Base-by-base conservation (phyloP, 2,888 invertebrate species). In the Stegophylla sp. region DNA sequence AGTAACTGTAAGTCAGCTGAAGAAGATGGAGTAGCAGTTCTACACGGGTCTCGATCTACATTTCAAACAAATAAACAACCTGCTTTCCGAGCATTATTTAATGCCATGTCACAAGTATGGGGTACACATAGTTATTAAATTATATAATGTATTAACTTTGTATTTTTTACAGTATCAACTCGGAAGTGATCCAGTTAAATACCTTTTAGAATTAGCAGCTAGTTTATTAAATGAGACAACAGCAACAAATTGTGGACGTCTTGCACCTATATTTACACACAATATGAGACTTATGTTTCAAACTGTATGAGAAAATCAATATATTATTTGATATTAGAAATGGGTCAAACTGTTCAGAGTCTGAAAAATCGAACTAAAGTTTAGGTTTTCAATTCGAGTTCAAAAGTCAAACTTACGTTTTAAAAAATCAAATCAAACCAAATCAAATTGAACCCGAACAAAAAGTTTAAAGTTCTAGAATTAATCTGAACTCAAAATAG, bases 41-140 rank as follows among this genome's bases (percentile, higher is more conserved):
- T 97, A 67, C 98, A 98, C 86, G 97, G 96, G 53, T 96, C 94
- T 84, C 89, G 97, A 74, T 91, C 92, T 4, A 93, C 93, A 74
- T 97, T 96, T 87, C 94, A 95, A 86, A 91, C 91, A 0, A 89
- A 92, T 83, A 95, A 94, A 86, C 95, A 96, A 85, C 94, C 95
- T 0, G 91, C 93, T 0, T 97, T 97, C 86, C 91, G 91, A 84
- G 90, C 90, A 15, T 88, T 93, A 64, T 94, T 91, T 85, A 87
- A 88, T 83, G 89, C 92, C 3, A 89, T 91, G 86, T 88, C 90
- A 84, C 88, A 90, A 86, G 89, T 89, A 85, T 84, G 82, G 2
- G n/a, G 13, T 66, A 20, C 5, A 77, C 17, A 28, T 23, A 43
- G n/a, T 61, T 20, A 34, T 63, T 53, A 61, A 56, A 72, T 71